Evolutionary conservation across 2,888 invertebrate species (phyloP), one percentile per base, ranked within the genome.

Genomic region (Steromphala cineraria): DNA sequence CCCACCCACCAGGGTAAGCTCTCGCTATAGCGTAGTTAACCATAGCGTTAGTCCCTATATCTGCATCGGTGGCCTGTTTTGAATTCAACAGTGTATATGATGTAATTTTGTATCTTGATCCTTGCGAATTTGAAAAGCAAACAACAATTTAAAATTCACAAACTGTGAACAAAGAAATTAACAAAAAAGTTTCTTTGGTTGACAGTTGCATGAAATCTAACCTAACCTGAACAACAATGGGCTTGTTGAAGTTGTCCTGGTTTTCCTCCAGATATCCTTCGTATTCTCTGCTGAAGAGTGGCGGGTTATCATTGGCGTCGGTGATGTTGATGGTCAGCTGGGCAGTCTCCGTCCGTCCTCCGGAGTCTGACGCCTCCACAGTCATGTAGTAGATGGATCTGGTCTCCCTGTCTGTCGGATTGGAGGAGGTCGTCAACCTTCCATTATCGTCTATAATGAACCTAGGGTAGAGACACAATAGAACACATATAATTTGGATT

Each of bases 351-450:
- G 87, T 83, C 21, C 89, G 86, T 0, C 96, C 96, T 0, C 97
- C 97, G 0, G 96, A 96, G 90, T 97, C 97, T 84, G 95, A 95
- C 0, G 97, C 97, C 83, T 96, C 96, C 80, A 97, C 94, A 0
- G 96, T 96, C 80, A 97, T 93, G 80, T 96, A 96, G 85, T 96
- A 97, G 79, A 96, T 96, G 87, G 96, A 96, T 87, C 96, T 96
- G 15, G 95, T 95, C 91, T 97, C 97, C 89, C 96, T 96, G 91
- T 97, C 97, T 74, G 97, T 93, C 5, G 78, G 81, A 5, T 31
- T 80, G 40, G 86, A 87, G 8, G 75, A 94, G 0, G 97, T 95
- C 81, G 94, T 95, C 10, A 97, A 92, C 10, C 96, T 96, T 0
- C 97, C 97, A 13, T 94, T 94, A 0, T 94, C 94, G 89, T 97